Base-by-base conservation (phyloP, 2,888 invertebrate genomes). In the Leucoma salicis region DNA sequence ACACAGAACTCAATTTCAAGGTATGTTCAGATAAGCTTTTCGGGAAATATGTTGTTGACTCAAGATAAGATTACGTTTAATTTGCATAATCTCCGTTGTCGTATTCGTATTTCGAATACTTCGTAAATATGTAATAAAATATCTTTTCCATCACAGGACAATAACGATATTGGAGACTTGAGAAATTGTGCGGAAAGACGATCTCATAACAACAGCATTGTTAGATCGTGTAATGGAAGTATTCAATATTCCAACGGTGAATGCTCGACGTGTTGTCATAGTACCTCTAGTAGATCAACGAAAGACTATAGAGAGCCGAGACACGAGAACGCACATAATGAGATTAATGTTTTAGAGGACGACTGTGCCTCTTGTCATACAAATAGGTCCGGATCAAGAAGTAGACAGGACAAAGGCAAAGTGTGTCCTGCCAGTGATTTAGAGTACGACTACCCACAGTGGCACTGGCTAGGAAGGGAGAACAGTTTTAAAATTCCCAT, bases 401-500 rank as follows among this genome's bases (percentile, higher is more conserved):
- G 88, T 56, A 70, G 87, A 73, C 88, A 89, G 74, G 88, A 89
- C 71, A 88, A 87, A 81, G 85, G 82, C 67, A 89, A 88, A 78
- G 83, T 86, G 58, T 85, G 87, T 70, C 87, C 87, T 38, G 73
- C 86, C 49, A 84, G 70, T 78, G 88, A 89, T 76, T 82, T 89
- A 80, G 88, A 89, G 57, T 89, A 89, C 62, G 88, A 89, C 73
- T 89, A 89, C 65, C 88, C 88, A 14, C 88, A 89, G 66, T 89
- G 88, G 88, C 88, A 89, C 55, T 89, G 88, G 88, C 66, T 89
- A 43, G 88, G 88, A 38, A 78, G 88, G 52, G 88, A 88, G 77
- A 89, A 89, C 74, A 89, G 88, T 78, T 89, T 89, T 82, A 88
- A 88, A 84, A 89, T 88, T 73, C 88, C 88, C 63, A 82, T 88